These are phyloP conservation scores for Drosophila guanche DNA, from an alignment of 1,140 invertebrate genomes.

Conservation along the genomic window DNA sequence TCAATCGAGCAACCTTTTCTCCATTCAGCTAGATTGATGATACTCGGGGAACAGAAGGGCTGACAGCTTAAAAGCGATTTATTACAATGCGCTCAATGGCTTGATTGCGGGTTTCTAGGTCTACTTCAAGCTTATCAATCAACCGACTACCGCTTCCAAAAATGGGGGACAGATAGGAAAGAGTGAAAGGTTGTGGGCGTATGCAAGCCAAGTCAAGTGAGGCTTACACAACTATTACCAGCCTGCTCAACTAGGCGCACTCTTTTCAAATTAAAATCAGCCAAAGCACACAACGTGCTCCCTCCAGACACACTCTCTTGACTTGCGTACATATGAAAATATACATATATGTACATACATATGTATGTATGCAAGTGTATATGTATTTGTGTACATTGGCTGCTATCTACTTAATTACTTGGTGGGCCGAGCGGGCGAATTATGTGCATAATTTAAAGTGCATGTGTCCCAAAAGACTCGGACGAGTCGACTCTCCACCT, in stretches of 20 bases:
- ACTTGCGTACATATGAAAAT: not conserved
- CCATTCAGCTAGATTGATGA: slow-evolving; percentile 56
- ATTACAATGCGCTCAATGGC: slow-evolving; percentile 49
- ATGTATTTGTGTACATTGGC: slow-evolving; percentile 33
- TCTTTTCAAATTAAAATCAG: slow-evolving; percentile 73
- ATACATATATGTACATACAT: not conserved
- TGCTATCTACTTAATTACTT: slow-evolving; percentile 79
- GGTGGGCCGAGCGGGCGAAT: slow-evolving; percentile 54
- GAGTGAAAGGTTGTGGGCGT: too few relatives aligned
- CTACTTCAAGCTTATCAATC: slow-evolving; percentile 62
- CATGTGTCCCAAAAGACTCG: slow-evolving; percentile 60
- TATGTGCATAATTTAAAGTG: slow-evolving; percentile 80
- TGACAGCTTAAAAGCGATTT: slow-evolving; percentile 75
- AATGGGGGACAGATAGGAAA: not conserved
- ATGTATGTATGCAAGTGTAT: slow-evolving; percentile 34
- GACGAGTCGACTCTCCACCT: slow-evolving; percentile 20
- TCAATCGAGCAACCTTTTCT: slow-evolving; percentile 46
- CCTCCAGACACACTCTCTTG: slow-evolving; percentile 40
- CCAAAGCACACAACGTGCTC: slow-evolving; percentile 21
- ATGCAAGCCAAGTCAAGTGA: slow-evolving; percentile 29
- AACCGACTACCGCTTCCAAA: slow-evolving; percentile 21
- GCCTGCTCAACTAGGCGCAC: slow-evolving; percentile 53
- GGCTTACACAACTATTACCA: slow-evolving; percentile 38
- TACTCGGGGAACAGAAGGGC: slow-evolving; percentile 29
- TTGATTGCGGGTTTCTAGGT: slow-evolving; percentile 15